Base-by-base conservation (phyloP, 2,797 vertebrate genomes). In the Gallinago nigripennis region DNA sequence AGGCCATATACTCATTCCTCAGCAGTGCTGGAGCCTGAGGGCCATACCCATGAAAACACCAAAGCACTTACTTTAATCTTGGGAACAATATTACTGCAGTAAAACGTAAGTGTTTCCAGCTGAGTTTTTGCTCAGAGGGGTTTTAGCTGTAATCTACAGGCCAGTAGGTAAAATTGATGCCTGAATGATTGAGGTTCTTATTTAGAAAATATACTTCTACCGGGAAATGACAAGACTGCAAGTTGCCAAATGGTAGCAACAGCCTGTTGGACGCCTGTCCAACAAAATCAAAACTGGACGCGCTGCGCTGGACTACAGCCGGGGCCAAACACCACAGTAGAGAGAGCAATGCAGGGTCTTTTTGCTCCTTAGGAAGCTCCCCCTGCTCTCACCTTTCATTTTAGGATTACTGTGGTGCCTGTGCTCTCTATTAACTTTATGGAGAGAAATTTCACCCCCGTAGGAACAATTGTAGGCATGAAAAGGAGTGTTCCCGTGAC, bases 61-160 rank as follows among this genome's bases (percentile, higher is more conserved):
- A 73, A 88, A 87, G 43, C 43, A 64, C n/a, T 50, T 30, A 56
- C 41, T 84, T 72, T 50, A 90, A 80, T 37, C 48, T 51, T 37
- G 18, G 28, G 69, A 90, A 73, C 37, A 25, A 28, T 56, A 77
- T n/a, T 72, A 73, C 18, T 30, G 43, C 60, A 84, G 64, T 41
- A 31, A 90, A 45, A 87, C 30, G 6, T 17, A 66, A 66, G 31
- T 61, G 24, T 48, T 90, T 82, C 46, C 76, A 88, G 46, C 37
- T 39, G 37, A 70, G 41, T 46, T 43, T 60, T 73, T 53, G 37
- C 27, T 90, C 66, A 85, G 25, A 70, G 31, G 8, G 24, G 12
- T 61, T 92, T 75, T 63, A 65, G 39, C 33, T 82, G 33, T 41
- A 73, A 78, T 35, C 46, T 56, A 39, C 41, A 51, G 63, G 39